Evolutionary conservation across 2,797 vertebrate species (phyloP).

Genomic region (Molossus molossus): DNA sequence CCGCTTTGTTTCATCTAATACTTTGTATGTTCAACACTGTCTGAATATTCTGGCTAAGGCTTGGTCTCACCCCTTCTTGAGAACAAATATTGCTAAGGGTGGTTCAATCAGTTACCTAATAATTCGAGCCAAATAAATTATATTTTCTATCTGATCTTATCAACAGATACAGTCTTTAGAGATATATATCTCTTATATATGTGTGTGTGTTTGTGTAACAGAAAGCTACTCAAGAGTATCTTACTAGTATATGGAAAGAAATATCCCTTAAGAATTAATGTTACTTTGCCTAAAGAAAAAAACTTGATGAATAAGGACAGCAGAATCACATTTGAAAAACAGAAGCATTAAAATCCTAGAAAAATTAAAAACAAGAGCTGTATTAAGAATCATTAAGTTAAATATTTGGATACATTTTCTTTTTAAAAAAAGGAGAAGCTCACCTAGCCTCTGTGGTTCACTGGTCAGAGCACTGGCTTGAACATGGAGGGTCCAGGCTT

Average conservation of each 20-base stretch:
- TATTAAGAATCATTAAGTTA: constrained; percentile 24
- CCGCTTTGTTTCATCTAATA: neutral
- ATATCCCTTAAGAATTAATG: constrained; percentile 23
- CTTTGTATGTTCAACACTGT: neutral
- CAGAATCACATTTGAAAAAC: neutral
- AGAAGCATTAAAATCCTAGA: constrained; percentile 33
- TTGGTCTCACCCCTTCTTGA: neutral
- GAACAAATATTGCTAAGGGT: constrained; percentile 9
- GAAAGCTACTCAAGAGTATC: neutral
- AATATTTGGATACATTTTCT: neutral
- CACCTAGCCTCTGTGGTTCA: too few relatives aligned
- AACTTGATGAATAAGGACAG: neutral
- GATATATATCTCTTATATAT: neutral
- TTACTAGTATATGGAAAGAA: constrained; percentile 44
- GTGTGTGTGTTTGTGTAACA: neutral
- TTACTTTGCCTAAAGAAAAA: constrained; percentile 55
- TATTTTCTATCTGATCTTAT: neutral
- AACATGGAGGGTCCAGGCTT: too few relatives aligned
- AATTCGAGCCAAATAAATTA: constrained; percentile 63
- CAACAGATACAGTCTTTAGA: neutral
- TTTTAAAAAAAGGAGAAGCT: neutral
- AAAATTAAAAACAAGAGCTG: constrained; percentile 14
- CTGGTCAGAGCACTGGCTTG: too few relatives aligned
- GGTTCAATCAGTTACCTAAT: constrained; percentile 13
- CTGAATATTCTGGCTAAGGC: neutral